Evolutionary conservation across 2,797 vertebrate species (phyloP).

Genomic region (Pseudochromis fuscus): DNA sequence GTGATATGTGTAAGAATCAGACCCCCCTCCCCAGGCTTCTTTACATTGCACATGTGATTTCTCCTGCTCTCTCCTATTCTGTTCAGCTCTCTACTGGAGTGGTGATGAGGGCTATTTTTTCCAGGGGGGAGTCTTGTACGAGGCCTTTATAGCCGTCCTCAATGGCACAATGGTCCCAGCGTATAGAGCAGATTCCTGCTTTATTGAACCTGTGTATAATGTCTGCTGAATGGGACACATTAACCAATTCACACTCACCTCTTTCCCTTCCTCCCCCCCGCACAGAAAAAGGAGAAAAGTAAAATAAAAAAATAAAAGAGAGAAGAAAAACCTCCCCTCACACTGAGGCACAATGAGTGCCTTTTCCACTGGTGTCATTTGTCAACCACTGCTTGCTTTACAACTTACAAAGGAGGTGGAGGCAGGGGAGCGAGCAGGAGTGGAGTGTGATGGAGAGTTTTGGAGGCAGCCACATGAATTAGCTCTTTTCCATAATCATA

Average conservation of each 20-base stretch:
- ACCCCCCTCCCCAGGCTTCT: conserved; percentile 17
- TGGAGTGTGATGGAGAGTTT: conserved; percentile 1
- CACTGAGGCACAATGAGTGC: conserved; percentile 80
- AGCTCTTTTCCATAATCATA: conserved; percentile 45
- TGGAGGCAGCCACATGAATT: conserved; percentile 23
- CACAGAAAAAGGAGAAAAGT: conserved; percentile 61
- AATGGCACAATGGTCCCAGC: conserved; percentile 78
- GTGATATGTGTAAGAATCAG: conserved; percentile 50
- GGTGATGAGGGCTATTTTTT: conserved; percentile 70
- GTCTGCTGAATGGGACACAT: conserved; percentile 82
- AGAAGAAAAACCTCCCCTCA: conserved; percentile 63
- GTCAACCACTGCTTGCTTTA: conserved; percentile 84
- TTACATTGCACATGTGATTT: conserved; percentile 51
- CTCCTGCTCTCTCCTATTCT: conserved; percentile 55
- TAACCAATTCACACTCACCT: conserved; percentile 81
- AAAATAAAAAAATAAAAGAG: conserved; percentile 54
- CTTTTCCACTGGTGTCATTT: conserved; percentile 84
- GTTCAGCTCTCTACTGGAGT: conserved; percentile 71
- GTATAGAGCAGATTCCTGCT: conserved; percentile 81
- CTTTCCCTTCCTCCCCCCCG: conserved; percentile 30
- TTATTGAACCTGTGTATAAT: conserved; percentile 85
- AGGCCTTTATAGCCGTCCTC: conserved; percentile 73
- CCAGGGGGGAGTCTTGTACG: conserved; percentile 60
- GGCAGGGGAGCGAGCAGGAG: conserved; percentile 33
- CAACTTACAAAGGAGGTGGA: conserved; percentile 69